Percentiles rank a stretch among this genome's conserved stretches.
Evolutionary conservation across 2,888 invertebrate genomes (phyloP).

Genomic region (Heteropelma amictum): DNA sequence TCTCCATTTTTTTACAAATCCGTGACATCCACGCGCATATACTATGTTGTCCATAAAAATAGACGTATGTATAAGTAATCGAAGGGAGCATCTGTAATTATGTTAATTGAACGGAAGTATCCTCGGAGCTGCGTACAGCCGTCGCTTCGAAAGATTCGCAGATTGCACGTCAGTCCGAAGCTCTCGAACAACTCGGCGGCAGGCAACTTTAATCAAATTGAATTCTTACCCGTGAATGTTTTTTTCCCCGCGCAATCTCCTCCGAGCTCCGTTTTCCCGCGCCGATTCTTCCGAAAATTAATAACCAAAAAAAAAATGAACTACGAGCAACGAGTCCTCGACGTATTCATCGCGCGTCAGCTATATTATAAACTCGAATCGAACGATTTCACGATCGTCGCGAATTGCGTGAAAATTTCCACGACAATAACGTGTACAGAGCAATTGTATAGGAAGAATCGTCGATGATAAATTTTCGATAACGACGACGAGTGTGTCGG

Average conservation of each 20-base stretch:
- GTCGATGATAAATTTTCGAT: no score
- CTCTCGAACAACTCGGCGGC: conserved; percentile 60
- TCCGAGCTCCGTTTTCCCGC: not conserved
- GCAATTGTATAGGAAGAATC: no score
- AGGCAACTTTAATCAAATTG: conserved; percentile 67
- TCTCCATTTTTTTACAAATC: no score
- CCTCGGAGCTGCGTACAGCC: conserved; percentile 19
- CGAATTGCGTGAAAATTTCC: no score
- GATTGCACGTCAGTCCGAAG: conserved; percentile 54
- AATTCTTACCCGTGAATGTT: conserved; percentile 45
- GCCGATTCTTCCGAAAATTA: not conserved
- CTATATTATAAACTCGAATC: no score
- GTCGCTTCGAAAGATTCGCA: conserved; percentile 49
- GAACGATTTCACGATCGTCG: no score
- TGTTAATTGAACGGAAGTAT: conserved; percentile 65
- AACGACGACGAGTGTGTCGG: no score
- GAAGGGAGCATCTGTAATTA: conserved; percentile 58
- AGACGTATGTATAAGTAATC: not conserved
- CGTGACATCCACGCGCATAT: no score
- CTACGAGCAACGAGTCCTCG: not conserved
- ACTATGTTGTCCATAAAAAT: no score
- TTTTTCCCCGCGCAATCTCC: not conserved
- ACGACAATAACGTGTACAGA: no score
- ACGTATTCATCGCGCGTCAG: no score
- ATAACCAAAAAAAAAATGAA: not conserved